A percentile compares a stretch with the other conserved stretches of the same genome.
These are phyloP conservation scores for Psilopsiagon aymara DNA, from an alignment of 2,113 vertebrate genomes.

Conservation along the genomic window DNA sequence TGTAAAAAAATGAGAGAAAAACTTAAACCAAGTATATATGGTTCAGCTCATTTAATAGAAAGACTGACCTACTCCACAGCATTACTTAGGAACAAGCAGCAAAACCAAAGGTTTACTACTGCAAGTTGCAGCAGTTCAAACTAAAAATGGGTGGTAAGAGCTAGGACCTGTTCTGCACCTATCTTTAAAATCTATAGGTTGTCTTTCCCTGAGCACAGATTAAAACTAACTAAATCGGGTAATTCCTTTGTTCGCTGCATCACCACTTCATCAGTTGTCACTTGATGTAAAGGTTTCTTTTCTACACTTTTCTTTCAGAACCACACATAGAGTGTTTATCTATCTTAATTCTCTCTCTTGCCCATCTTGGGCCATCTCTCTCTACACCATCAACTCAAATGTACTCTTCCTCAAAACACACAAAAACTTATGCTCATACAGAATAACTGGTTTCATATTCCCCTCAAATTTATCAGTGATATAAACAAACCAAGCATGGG, in stretches of 20 bases:
- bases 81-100: neutral
- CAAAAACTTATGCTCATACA: neutral
- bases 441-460: neutral
- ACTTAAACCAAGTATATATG: neutral
- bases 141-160: neutral
- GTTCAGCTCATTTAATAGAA: neutral
- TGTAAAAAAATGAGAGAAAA: slow-evolving; percentile 49
- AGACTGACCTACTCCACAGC: neutral
- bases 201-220: neutral
- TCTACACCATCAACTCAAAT: neutral
- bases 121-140: neutral
- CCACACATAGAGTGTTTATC: neutral
- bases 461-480: neutral
- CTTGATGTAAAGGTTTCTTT: neutral
- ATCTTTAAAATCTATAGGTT: neutral
- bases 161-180: neutral
- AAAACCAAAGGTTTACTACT: neutral
- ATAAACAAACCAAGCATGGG: neutral
- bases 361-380: neutral
- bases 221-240: neutral
- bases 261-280: neutral
- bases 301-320: neutral
- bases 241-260: neutral
- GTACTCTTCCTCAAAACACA: neutral
- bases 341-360: neutral